Evolutionary conservation across 2,113 vertebrate species (phyloP), one percentile per base, ranked within the genome.

Genomic region (Stercorarius parasiticus): DNA sequence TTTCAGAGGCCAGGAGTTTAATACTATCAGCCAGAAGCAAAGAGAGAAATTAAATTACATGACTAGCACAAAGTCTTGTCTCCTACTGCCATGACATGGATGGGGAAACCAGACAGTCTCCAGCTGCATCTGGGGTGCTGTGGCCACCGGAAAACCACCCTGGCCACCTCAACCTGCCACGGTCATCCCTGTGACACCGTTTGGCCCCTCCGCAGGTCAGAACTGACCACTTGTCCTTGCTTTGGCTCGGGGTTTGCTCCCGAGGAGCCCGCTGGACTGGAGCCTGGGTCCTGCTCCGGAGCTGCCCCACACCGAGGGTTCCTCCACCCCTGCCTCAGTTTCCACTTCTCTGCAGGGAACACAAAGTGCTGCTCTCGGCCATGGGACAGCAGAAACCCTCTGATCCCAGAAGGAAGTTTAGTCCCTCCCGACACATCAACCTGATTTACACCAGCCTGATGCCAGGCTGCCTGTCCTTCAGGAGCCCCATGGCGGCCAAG

Each of bases 11-110:
- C 84, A 88, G 76, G 86, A 96, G 77, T 97, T 97, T 96, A 97
- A 95, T 89, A 77, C 86, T 76, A 62, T 92, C 96, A 88, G 91
- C 92, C 84, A 95, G 87, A 95, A 97, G 97, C 96, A 97, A 97
- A 95, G 95, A 93, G 90, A 96, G 92, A 97, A 98, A 97, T 97
- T 95, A 96, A 97, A 97, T 97, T 93, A 96, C 80, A 82, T 59
- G 84, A 93, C 69, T 92, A 83, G 78, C 67, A 86, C 11, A 0
- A 90, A 88, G 78, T 25, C 83, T 95, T 62, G 74, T 93, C 91
- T 96, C 88, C 82, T 77, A 80, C 62, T 92, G 86, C 73, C 69
- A 43, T 83, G 65, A 78, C 84, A 88, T 11, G 62, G 47, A 17
- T 72, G 88, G 74, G 58, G 76, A 82, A 73, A 92, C 72, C 78